phyloP scores from a whole-genome alignment of 2,888 invertebrate genomes.

The Sminthurides aquaticus region DNA sequence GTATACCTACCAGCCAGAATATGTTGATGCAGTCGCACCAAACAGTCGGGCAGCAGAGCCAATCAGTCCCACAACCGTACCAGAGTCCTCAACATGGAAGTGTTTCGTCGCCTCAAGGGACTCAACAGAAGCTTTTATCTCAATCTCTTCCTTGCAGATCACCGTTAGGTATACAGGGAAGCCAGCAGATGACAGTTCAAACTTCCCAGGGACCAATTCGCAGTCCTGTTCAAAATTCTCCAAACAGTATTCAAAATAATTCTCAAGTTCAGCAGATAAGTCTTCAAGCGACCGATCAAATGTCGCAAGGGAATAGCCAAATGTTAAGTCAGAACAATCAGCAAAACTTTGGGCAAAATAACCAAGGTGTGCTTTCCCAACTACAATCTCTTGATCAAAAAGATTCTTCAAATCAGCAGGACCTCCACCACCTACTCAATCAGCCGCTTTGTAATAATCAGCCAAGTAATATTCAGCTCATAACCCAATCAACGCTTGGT shows the following conservation, averaged over 20 bases:
- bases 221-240: background rate
- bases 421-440: too few relatives aligned
- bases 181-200: background rate
- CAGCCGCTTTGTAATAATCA: background rate
- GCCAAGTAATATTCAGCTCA: background rate
- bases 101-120: background rate
- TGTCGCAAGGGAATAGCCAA: too few relatives aligned
- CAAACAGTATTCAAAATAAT: background rate
- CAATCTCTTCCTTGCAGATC: background rate
- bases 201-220: background rate
- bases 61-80: conserved; percentile 10
- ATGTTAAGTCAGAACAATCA: background rate
- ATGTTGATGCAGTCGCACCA: conserved; percentile 1
- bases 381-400: background rate
- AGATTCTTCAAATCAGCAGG: too few relatives aligned
- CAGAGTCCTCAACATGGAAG: conserved; percentile 11
- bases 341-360: background rate
- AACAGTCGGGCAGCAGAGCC: background rate
- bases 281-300: background rate
- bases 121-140: background rate
- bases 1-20: too few relatives aligned
- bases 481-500: background rate
- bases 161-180: background rate
- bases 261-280: background rate
- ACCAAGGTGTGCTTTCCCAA: background rate